Base-by-base conservation (phyloP, 1,140 invertebrate species). In the Idris sp. region DNA sequence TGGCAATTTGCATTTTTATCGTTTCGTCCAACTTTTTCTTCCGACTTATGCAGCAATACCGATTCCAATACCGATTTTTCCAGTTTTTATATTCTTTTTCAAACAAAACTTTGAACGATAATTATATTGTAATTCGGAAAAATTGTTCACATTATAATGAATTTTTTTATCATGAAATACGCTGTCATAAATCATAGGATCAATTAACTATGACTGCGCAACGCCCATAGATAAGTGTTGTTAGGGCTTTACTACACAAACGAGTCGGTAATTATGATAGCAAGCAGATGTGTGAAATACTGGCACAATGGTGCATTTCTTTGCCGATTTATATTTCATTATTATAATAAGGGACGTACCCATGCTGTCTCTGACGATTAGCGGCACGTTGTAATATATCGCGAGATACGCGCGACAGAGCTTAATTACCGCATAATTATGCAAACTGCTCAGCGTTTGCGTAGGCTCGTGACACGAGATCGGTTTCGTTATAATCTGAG, bases 371-470 rank as follows among this genome's bases (percentile, higher is more conserved):
- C 54, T 36, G 36, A 38, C 54, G 65, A 69, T 69, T 48, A 59
- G 54, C 38, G 53, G 38, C 44, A 22, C 65, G 38, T 51, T 53
- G 51, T n/a, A n/a, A n/a, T n/a, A 46, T 53, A 53, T 53, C 54
- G 54, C 61, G 36, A 19, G 48, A 35, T 46, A 64, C 56, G 56
- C 40, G 38, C 61, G 62, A 67, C 62, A 58, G 33, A 40, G 65
- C 65, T 69, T 69, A 69, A 69, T 69, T 69, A 69, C 46, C 65
- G 22, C 46, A 54, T 69, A 69, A 69, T 69, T 69, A 69, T 69
- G 54, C 54, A 69, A 69, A 69, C 26, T n/a, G 14, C 30, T n/a
- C 26, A 11, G 28, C 54, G 35, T 41, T 58, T 49, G 62, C 62
- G 62, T 67, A 58, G 62, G 62, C 51, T 58, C 62, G 33, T 26